Conservation (phyloP, 2,888 invertebrate species). For the Amblyjoppa fuscipennis region DNA sequence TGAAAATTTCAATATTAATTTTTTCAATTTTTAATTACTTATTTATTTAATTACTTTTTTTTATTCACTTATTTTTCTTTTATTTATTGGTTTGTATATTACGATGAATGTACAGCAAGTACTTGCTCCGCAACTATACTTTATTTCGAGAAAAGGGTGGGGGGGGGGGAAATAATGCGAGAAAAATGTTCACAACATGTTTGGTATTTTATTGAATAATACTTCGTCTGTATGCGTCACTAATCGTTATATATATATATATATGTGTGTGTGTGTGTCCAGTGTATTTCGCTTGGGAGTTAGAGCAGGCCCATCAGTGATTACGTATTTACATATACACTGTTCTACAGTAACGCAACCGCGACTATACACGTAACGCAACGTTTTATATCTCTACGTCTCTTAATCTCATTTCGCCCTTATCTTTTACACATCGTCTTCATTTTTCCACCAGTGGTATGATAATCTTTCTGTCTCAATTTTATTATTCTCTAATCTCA, state of each 20-base stretch:
- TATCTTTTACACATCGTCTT: constrained; percentile 10
- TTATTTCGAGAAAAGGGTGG: too few relatives aligned
- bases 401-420: background rate
- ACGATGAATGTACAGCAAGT: too few relatives aligned
- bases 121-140: too few relatives aligned
- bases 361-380: constrained; percentile 35
- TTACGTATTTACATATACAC: constrained; percentile 68
- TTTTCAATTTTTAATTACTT: too few relatives aligned
- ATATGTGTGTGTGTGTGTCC: constrained; percentile 5
- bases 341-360: constrained; percentile 49
- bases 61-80: too few relatives aligned
- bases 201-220: constrained; percentile 81
- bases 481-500: constrained; percentile 24
- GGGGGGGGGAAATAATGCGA: constrained; percentile 8
- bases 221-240: constrained; percentile 67
- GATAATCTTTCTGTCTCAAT: constrained; percentile 19
- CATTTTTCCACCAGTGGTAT: constrained; percentile 2
- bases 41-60: too few relatives aligned
- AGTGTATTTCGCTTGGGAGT: constrained; percentile 43
- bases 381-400: constrained; percentile 1
- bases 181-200: constrained; percentile 74
- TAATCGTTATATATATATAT: constrained; percentile 54
- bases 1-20: too few relatives aligned
- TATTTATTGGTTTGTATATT: too few relatives aligned
- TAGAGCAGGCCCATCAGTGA: constrained; percentile 40